Conservation (phyloP, 2,113 vertebrate species). For the Seriola aureovittata region DNA sequence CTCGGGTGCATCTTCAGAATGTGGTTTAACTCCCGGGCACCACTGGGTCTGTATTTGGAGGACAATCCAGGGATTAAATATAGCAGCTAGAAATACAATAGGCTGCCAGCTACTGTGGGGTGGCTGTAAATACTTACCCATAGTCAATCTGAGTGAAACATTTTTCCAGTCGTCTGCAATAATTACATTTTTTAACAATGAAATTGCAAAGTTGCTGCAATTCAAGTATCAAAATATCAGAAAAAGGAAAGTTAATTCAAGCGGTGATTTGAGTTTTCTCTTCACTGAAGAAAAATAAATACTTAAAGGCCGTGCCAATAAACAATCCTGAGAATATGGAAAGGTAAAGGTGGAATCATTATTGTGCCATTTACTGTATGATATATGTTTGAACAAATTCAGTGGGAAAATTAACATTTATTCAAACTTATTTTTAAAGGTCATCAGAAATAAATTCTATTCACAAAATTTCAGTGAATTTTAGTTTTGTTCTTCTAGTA, state of each 20-base stretch:
- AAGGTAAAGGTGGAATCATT: not conserved
- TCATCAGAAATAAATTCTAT: not conserved
- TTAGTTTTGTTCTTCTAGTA: not conserved
- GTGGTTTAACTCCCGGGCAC: conserved; percentile 18
- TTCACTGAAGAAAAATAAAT: too few relatives aligned
- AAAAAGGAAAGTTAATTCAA: not conserved
- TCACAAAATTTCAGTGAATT: not conserved
- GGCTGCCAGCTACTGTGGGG: conserved; percentile 35
- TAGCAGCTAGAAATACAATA: conserved; percentile 39
- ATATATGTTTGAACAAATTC: not conserved
- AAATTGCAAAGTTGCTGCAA: not conserved
- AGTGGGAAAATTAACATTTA: not conserved
- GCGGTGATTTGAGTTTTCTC: not conserved
- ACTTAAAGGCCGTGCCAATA: not conserved
- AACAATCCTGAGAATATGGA: too few relatives aligned
- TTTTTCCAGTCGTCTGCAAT: not conserved
- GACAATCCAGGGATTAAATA: conserved; percentile 52
- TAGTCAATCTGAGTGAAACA: not conserved
- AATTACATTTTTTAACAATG: not conserved
- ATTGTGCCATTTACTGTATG: not conserved
- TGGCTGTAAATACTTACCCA: conserved; percentile 22
- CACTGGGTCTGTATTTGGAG: conserved; percentile 12
- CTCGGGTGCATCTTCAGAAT: conserved; percentile 55
- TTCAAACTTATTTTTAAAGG: not conserved
- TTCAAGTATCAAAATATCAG: not conserved